Evolutionary conservation across 2,113 vertebrate genomes (phyloP).

Genomic region (Halichoerus grypus): DNA sequence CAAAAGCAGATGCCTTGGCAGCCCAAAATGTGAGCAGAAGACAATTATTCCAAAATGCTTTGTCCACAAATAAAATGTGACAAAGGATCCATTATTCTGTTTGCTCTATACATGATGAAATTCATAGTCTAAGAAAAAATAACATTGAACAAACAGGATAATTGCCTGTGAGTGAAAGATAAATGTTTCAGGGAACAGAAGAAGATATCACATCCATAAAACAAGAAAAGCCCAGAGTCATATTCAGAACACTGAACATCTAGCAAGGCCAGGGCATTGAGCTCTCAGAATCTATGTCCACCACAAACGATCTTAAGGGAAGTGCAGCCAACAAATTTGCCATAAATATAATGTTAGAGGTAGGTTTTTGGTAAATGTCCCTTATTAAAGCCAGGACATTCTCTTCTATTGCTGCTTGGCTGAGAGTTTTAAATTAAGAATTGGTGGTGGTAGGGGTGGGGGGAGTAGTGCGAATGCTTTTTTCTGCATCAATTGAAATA

Average conservation of each 20-base stretch:
- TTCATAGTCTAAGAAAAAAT: neutral
- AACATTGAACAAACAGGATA: neutral
- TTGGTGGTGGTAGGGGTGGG: neutral
- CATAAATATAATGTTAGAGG: neutral
- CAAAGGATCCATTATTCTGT: neutral
- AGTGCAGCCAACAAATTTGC: neutral
- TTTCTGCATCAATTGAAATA: neutral
- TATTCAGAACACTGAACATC: neutral
- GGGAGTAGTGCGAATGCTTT: neutral
- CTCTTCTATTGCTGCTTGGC: neutral
- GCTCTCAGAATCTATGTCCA: rapidly evolving
- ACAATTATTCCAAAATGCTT: neutral
- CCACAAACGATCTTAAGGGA: neutral
- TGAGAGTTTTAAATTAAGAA: neutral
- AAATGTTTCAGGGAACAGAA: neutral
- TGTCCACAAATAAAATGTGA: neutral
- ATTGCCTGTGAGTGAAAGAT: neutral
- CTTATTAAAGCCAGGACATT: neutral
- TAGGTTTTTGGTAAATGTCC: neutral
- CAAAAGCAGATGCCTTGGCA: neutral
- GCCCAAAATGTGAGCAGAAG: neutral
- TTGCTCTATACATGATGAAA: neutral
- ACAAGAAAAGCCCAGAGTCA: neutral
- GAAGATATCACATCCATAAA: neutral
- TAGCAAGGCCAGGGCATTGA: neutral